Conservation (phyloP, 92 coral and sea anemone species). For the Palythoa grandis region DNA sequence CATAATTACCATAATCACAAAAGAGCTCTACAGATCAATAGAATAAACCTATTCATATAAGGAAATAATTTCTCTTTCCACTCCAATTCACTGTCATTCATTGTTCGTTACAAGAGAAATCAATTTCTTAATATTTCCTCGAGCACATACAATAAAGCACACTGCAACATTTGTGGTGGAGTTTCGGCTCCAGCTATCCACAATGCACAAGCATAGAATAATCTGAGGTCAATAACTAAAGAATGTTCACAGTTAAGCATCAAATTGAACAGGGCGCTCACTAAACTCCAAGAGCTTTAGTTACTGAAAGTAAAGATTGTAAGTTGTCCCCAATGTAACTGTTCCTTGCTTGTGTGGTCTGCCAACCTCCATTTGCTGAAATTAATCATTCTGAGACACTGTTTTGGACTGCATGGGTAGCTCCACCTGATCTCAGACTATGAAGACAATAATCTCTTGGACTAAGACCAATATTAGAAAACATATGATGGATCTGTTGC, state of each 20-base stretch:
- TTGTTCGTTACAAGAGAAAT: too few species aligned
- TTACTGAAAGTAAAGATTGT: slow-evolving; percentile 9
- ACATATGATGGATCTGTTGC: slow-evolving; percentile 29
- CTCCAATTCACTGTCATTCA: too few species aligned
- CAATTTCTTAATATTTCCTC: too few species aligned
- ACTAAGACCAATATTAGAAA: slow-evolving; percentile 28
- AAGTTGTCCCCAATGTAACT: slow-evolving; percentile 22
- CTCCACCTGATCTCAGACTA: slow-evolving; percentile 43
- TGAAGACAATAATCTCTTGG: slow-evolving; percentile 32
- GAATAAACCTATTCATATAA: too few species aligned
- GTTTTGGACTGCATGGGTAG: slow-evolving; percentile 18
- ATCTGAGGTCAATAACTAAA: not conserved
- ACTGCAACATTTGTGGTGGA: too few species aligned
- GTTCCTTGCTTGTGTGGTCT: slow-evolving; percentile 14
- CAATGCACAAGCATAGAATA: not conserved
- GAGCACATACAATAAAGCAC: too few species aligned
- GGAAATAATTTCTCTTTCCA: too few species aligned
- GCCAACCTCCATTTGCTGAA: slow-evolving; percentile 51
- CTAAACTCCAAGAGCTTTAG: slow-evolving; percentile 16
- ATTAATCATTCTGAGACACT: slow-evolving; percentile 43
- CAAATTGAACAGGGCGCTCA: not conserved
- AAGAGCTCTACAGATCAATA: too few species aligned
- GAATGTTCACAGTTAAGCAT: not conserved
- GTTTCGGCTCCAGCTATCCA: not conserved
- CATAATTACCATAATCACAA: too few species aligned